Evolutionary conservation across 2,888 invertebrate genomes (phyloP), one percentile per base, ranked within the genome.

Genomic region (Onthophagus sagittarius): DNA sequence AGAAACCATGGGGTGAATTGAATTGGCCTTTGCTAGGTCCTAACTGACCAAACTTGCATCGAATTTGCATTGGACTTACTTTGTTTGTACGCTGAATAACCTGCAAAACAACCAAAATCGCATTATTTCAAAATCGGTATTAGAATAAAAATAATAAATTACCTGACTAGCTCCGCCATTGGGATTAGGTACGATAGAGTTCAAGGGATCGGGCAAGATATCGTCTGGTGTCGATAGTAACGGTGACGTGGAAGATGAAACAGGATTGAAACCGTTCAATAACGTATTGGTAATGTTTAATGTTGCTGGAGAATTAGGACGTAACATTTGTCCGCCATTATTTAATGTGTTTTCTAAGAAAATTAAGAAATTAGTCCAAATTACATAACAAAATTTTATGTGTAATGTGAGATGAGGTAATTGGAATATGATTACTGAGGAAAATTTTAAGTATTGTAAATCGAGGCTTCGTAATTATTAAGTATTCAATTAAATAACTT

Each of bases 1-100:
- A 98, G 85, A 98, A 98, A 67, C 98, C 98, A 85, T 98, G 98
- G 0, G 98, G 98, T 0, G 98, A 97, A 86, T 97, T 97, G 82
- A 98, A 98, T 86, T 98, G 97, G 15, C 95, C 94, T 84, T 96
- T 96, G 76, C 93, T 93, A 32, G 96, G 94, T 32, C 98, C 98
- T 77, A 98, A 88, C 80, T 96, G 95, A 9, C 98, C 98, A 86
- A 98, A 98, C 86, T 97, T 97, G 86, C 93, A 94, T 71, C 95
- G 89, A 79, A 95, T 94, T 83, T 94, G 94, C 94, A 95, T 94
- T 0, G 94, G 92, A 31, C 93, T 92, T 64, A 94, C 91, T 84
- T 94, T 94, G 76, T 90, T 90, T 32, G 90, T 89, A 70, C 92
- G 90, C 86, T 79, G 9, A 86, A 86, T 75, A 86, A 81, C 2